Percentiles rank a stretch among this genome's conserved stretches.
phyloP scores from a whole-genome alignment of 1,140 invertebrate genomes.

The Campoletis sonorensis region DNA sequence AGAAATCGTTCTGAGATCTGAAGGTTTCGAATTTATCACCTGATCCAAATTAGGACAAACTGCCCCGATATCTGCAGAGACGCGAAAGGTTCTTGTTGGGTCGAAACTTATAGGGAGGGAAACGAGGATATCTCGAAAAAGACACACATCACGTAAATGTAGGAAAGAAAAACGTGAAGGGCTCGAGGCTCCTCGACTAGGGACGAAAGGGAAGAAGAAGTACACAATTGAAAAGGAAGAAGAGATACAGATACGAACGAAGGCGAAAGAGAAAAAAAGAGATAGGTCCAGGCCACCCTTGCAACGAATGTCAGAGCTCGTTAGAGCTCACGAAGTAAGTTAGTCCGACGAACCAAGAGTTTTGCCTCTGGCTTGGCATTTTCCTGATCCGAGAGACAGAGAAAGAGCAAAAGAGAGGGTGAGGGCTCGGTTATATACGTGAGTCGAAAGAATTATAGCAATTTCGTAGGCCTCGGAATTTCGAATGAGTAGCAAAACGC shows the following conservation, averaged over 20 bases:
- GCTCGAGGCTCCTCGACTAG: neutral
- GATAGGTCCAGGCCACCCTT: slow-evolving; percentile 57
- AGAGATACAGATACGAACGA: slow-evolving; percentile 18
- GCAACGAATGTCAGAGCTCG: slow-evolving; percentile 69
- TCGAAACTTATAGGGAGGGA: neutral
- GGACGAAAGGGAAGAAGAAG: neutral
- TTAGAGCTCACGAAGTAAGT: slow-evolving; percentile 66
- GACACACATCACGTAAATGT: slow-evolving; percentile 35
- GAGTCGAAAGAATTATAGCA: slow-evolving; percentile 72
- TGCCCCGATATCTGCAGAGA: neutral
- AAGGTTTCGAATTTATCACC: neutral
- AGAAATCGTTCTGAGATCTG: neutral
- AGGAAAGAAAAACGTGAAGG: slow-evolving; percentile 22
- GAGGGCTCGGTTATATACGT: slow-evolving; percentile 59
- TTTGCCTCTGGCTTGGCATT: slow-evolving; percentile 43
- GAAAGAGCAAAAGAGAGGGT: slow-evolving; percentile 12
- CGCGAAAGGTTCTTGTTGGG: slow-evolving; percentile 7
- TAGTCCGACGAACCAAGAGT: slow-evolving; percentile 41
- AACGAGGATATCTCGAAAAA: slow-evolving; percentile 18
- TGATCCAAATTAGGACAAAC: neutral
- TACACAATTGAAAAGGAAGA: neutral
- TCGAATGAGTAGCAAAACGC: slow-evolving; percentile 47
- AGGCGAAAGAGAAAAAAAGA: slow-evolving; percentile 21
- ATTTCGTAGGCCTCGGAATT: slow-evolving; percentile 63
- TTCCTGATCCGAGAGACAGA: slow-evolving; percentile 15